phyloP scores from a whole-genome alignment of 2,888 invertebrate genomes.

The Odontocolon sp. region DNA sequence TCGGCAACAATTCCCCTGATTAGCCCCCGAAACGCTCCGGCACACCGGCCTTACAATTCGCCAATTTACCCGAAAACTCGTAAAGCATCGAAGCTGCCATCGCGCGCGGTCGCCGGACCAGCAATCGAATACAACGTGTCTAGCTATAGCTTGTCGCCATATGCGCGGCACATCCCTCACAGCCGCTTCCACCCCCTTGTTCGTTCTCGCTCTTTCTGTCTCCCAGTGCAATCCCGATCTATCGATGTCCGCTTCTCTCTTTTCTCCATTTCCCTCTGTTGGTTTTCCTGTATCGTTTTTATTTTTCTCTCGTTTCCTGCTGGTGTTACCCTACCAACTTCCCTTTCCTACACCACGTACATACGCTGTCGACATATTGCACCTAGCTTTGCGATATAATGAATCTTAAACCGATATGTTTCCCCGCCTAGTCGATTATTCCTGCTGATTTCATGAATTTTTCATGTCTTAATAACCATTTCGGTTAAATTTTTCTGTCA shows the following conservation, averaged over 20 bases:
- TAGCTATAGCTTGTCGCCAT: constrained; percentile 62
- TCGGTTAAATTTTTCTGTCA: too few species aligned
- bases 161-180: constrained; percentile 66
- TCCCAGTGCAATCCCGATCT: constrained; percentile 52
- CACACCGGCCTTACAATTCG: constrained; percentile 74
- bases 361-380: constrained; percentile 58
- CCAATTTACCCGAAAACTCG: constrained; percentile 78
- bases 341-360: background rate
- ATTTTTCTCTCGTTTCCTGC: constrained; percentile 52
- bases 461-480: constrained; percentile 36
- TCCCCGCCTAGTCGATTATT: constrained; percentile 49
- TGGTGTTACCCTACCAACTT: constrained; percentile 17
- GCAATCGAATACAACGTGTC: constrained; percentile 58
- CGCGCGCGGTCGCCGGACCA: constrained; percentile 58
- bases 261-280: constrained; percentile 56
- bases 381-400: constrained; percentile 41
- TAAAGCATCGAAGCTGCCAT: constrained; percentile 73
- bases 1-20: constrained; percentile 78
- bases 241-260: constrained; percentile 58
- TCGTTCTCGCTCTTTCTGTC: constrained; percentile 54
- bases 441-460: constrained; percentile 44
- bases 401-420: constrained; percentile 54
- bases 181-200: constrained; percentile 48
- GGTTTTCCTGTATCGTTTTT: constrained; percentile 51
- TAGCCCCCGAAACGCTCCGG: constrained; percentile 66